A percentile compares a stretch with the other conserved stretches of the same genome.
These are phyloP conservation scores for Esox masquinongy DNA, from an alignment of 2,797 vertebrate genomes.

Conservation along the genomic window DNA sequence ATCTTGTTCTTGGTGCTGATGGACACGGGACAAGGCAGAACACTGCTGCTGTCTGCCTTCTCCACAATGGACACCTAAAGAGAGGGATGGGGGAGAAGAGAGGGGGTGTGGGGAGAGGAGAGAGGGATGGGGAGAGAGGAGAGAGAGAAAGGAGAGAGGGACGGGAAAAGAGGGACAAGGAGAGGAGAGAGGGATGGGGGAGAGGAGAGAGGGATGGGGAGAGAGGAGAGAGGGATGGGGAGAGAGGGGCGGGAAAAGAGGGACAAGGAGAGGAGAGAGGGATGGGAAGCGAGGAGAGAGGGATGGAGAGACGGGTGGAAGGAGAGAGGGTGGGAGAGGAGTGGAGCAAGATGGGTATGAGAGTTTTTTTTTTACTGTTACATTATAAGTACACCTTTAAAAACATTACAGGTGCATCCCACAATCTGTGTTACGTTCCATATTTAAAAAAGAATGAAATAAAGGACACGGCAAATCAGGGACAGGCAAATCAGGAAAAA, in stretches of 20 bases:
- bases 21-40: conserved; percentile 93
- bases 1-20: conserved; percentile 98
- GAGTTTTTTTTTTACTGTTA: not conserved
- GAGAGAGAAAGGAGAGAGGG: not conserved
- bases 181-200: conserved; percentile 64
- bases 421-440: not conserved
- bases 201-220: not conserved
- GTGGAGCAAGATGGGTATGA: too few relatives aligned
- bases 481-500: not conserved
- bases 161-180: conserved; percentile 45
- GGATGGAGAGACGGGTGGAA: not conserved
- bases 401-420: not conserved
- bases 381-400: not conserved
- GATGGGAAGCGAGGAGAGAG: conserved; percentile 46
- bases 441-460: not conserved
- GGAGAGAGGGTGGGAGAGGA: too few relatives aligned
- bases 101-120: conserved; percentile 3
- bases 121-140: not conserved
- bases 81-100: too few relatives aligned
- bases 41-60: conserved; percentile 93
- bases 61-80: conserved; percentile 93
- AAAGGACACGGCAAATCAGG: too few relatives aligned
- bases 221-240: too few relatives aligned
- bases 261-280: conserved; percentile 66
- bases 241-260: conserved; percentile 50